Evolutionary conservation across 1,140 invertebrate species (phyloP), one percentile per base, ranked within the genome.

Genomic region (Lanistes nyassanus): DNA sequence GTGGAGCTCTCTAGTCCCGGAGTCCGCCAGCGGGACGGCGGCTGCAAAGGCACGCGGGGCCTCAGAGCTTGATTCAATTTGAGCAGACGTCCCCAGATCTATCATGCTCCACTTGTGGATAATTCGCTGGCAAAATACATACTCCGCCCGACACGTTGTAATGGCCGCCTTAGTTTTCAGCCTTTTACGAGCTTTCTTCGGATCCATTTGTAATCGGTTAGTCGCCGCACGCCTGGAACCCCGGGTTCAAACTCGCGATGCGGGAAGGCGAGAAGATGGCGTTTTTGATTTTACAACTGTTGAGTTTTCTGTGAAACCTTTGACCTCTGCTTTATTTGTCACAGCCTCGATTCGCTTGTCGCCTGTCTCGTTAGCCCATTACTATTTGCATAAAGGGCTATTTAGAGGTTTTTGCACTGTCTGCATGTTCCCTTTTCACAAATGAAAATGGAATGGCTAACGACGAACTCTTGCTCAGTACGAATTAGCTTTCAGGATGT

Each of bases 61-160:
- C 53, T 55, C 19, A 34, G 55, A 4, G 29, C 56, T 37, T 72
- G 70, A 72, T 72, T 72, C 70, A 58, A 72, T 72, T 72, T 72
- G 31, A 62, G 51, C 70, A 72, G 70, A 72, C 70, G 70, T 55
- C 55, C 31, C 55, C 23, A 37, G 55, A 72, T 62, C 70, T 39
- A 53, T 53, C 70, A 37, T 56, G 37, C 60, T 56, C 55, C 60
- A 36, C 70, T n/a, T n/a, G 34, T 21, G 29, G 55, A 53, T 72
- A 72, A 72, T 72, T 72, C 70, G n/a, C 53, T 34, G 37, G 70
- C 34, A 72, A 72, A 72, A 72, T 72, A 72, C 70, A 72, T 72
- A 72, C 70, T 60, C 58, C 56, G 56, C 56, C 70, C 70, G 70
- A 72, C 70, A 58, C 53, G 6, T 72, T 55, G 55, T 72, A 72